Base-by-base conservation (phyloP, 1,140 invertebrate genomes). In the Parasteatoda tepidariorum region DNA sequence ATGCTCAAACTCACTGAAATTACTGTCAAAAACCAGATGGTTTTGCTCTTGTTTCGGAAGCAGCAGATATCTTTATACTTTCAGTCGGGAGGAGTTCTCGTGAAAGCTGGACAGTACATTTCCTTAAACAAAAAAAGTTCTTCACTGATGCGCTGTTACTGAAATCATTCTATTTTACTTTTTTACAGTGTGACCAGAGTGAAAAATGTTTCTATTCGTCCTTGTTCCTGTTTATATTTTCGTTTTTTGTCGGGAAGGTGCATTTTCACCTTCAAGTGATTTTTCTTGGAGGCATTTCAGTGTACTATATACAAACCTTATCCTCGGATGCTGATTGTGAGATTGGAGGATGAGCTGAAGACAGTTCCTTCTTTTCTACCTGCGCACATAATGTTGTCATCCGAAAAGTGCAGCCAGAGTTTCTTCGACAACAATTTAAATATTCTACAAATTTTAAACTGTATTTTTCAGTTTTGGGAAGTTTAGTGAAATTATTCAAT, bases 301-400 rank as follows among this genome's bases (percentile, higher is more conserved):
- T 79, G 76, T 79, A 79, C 76, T 79, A 57, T 79, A 67, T 28
- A 67, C 15, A 68, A 76, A 79, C 64, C 76, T 79, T 79, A 41
- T 79, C 76, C 76, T 79, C 76, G 76, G 31, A 79, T 57, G 76
- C 38, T 79, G 76, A 68, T 22, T 48, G 76, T 68, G 68, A 62
- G 67, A 48, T 48, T 26, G 76, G 64, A 68, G 76, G 64, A 67
- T 67, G 64, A 68, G 62, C 76, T 66, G 64, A 79, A 28, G 76
- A 79, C 76, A 79, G 76, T 79, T 79, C 76, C 76, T 79, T 79
- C 76, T 79, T 79, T 78, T 79, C 41, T 79, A 79, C 76, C 76
- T 79, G 76, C 76, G 76, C 76, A 79, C 76, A 78, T 28, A 41
- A 18, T 74, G 31, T 61, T 30, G 31, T 31, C 34, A 31, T 31